Conservation (phyloP, 2,797 vertebrate species). For the Acrossocheilus wenchowensis region DNA sequence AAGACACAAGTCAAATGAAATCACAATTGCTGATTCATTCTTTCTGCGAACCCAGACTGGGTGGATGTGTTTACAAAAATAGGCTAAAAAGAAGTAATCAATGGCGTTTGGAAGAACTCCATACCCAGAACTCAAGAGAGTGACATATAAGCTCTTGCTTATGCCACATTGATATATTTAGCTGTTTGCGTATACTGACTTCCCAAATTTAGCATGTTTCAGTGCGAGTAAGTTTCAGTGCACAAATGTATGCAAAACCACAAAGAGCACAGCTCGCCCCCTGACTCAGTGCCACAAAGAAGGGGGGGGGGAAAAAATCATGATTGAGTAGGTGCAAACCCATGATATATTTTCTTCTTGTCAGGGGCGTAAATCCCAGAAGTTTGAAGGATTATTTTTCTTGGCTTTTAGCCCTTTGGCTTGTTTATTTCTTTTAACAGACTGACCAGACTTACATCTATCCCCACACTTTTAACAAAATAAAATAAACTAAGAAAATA, state of each 20-base stretch:
- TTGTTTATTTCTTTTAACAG: conserved; percentile 39
- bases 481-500: background rate
- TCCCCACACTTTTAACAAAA: background rate
- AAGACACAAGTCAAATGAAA: background rate
- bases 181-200: conserved; percentile 36
- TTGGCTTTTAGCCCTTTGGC: conserved; percentile 33
- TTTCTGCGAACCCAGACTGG: conserved; percentile 3
- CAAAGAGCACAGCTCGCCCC: background rate
- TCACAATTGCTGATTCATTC: conserved; percentile 16
- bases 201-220: conserved; percentile 19
- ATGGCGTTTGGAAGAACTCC: background rate
- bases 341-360: conserved; percentile 44
- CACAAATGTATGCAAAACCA: background rate
- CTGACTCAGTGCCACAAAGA: conserved; percentile 30
- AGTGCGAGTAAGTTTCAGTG: conserved; percentile 6
- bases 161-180: conserved; percentile 35
- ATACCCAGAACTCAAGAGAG: conserved; percentile 2
- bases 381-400: conserved; percentile 50
- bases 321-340: conserved; percentile 44
- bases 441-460: background rate
- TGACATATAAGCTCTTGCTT: conserved; percentile 23
- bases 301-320: background rate
- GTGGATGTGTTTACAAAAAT: background rate
- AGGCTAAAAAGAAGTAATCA: background rate
- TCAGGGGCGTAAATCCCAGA: conserved; percentile 40